phyloP scores from a whole-genome alignment of 1,140 invertebrate genomes.

The Heliconius eleuchia region DNA sequence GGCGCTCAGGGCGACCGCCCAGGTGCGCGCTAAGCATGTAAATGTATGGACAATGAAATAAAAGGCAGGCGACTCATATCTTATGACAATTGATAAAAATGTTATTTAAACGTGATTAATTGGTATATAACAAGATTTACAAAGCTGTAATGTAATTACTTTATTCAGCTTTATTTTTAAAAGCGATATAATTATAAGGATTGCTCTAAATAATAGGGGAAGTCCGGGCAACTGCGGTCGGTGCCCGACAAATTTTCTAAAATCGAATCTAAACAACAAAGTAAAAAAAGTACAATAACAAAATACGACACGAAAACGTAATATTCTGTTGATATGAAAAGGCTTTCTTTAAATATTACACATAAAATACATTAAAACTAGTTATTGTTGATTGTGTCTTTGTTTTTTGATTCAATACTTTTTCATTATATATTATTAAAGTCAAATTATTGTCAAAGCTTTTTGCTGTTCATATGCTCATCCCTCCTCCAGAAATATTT shows the following conservation, averaged over 20 bases:
- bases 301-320: no score
- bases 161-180: not conserved
- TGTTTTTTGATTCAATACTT: no score
- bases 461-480: no score
- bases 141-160: not conserved
- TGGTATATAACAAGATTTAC: slow-evolving; percentile 1
- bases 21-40: slow-evolving; percentile 11
- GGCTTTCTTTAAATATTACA: no score
- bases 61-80: not conserved
- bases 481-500: no score
- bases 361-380: no score
- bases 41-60: slow-evolving; percentile 1
- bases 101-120: not conserved
- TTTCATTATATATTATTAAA: no score
- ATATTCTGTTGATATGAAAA: no score
- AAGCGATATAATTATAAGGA: not conserved
- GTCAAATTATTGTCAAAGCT: no score
- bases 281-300: no score
- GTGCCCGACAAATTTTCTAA: not conserved
- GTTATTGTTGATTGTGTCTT: no score
- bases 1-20: slow-evolving; percentile 3
- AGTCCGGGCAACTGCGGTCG: not conserved
- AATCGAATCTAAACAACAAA: no score
- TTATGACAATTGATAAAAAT: not conserved
- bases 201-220: not conserved